Evolutionary conservation across 1,140 invertebrate genomes (phyloP).

Genomic region (Chymomyza costata): DNA sequence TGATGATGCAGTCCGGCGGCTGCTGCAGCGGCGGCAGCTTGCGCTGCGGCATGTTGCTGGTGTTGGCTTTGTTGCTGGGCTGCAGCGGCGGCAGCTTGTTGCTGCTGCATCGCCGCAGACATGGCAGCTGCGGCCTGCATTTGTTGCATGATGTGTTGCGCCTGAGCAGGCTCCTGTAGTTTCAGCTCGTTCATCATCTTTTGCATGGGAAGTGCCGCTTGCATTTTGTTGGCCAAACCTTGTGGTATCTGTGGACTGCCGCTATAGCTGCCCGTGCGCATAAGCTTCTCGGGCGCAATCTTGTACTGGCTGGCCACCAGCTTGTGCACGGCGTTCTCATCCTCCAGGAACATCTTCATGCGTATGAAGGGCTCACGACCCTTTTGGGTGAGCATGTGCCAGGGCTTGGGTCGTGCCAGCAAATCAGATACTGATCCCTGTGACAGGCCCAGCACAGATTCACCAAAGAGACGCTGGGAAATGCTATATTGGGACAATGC

Average conservation of each 20-base stretch:
- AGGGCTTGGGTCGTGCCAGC: slow-evolving; percentile 95
- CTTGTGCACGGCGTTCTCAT: slow-evolving; percentile 97
- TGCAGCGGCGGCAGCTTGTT: slow-evolving; percentile 77
- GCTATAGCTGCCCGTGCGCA: slow-evolving; percentile 94
- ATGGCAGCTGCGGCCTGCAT: slow-evolving; percentile 78
- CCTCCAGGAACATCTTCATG: slow-evolving; percentile 98
- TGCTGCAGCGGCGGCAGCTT: slow-evolving; percentile 79
- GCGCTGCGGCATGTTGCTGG: slow-evolving; percentile 75
- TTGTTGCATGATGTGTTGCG: slow-evolving; percentile 80
- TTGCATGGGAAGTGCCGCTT: slow-evolving; percentile 79
- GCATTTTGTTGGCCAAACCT: slow-evolving; percentile 83
- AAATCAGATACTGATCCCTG: slow-evolving; percentile 97
- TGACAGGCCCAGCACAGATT: slow-evolving; percentile 96
- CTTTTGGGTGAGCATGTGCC: slow-evolving; percentile 98
- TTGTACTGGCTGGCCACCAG: slow-evolving; percentile 97
- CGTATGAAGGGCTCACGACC: slow-evolving; percentile 97
- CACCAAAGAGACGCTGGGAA: slow-evolving; percentile 98
- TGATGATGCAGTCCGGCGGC: slow-evolving; percentile 79
- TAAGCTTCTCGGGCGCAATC: slow-evolving; percentile 96
- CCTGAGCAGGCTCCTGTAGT: slow-evolving; percentile 83
- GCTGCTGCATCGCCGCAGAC: slow-evolving; percentile 76
- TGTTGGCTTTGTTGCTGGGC: slow-evolving; percentile 78
- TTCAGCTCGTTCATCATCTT: slow-evolving; percentile 85
- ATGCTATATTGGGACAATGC: slow-evolving; percentile 98
- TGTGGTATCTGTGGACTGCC: slow-evolving; percentile 85